These are phyloP conservation scores for Siphamia tubifer DNA, from an alignment of 2,113 vertebrate species.

Conservation along the genomic window DNA sequence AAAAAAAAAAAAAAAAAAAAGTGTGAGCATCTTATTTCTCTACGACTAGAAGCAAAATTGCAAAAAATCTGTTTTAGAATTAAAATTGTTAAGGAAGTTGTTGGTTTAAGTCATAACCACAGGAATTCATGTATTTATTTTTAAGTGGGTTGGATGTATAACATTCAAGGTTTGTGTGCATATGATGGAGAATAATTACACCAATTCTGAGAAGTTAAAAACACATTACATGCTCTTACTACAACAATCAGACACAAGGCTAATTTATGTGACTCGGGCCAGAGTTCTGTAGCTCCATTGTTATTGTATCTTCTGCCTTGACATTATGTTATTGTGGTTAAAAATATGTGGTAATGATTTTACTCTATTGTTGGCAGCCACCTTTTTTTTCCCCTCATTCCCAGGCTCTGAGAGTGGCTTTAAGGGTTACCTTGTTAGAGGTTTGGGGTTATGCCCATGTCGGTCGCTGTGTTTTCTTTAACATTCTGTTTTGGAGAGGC, in stretches of 20 bases:
- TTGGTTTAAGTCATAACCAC: background rate
- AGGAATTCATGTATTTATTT: background rate
- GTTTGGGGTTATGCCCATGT: slow-evolving; percentile 65
- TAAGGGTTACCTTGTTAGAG: slow-evolving; percentile 61
- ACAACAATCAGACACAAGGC: background rate
- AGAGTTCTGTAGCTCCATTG: background rate
- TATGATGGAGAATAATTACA: background rate
- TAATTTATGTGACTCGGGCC: background rate
- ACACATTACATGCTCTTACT: background rate
- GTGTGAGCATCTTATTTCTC: background rate
- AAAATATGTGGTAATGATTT: slow-evolving; percentile 23
- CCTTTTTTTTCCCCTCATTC: slow-evolving; percentile 39
- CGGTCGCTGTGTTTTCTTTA: slow-evolving; percentile 60
- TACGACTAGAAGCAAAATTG: background rate
- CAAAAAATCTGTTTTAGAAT: background rate
- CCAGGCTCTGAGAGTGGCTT: slow-evolving; percentile 55
- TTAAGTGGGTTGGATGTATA: background rate
- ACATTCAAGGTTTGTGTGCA: background rate
- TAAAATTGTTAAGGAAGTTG: background rate
- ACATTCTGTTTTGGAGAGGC: slow-evolving; percentile 61
- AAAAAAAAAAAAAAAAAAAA: too few relatives aligned
- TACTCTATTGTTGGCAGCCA: slow-evolving; percentile 11
- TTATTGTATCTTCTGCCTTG: background rate
- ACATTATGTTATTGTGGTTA: background rate
- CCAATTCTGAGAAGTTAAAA: background rate